These are phyloP conservation scores for Panthera leo DNA, from an alignment of 2,113 vertebrate species.

Conservation along the genomic window DNA sequence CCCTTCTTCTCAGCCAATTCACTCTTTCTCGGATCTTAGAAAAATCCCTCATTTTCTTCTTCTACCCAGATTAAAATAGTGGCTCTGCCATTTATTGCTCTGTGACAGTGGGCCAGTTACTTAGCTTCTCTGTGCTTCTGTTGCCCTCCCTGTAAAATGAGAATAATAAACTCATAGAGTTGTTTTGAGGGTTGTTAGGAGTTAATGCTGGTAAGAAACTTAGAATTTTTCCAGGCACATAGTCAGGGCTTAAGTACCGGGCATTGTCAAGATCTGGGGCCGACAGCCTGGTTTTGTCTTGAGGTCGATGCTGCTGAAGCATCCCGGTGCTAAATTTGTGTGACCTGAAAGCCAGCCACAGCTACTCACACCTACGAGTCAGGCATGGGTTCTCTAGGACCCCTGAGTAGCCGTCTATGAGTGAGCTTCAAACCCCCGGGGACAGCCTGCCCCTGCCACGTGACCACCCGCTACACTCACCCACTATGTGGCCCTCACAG, in stretches of 20 bases:
- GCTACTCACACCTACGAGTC: accelerated
- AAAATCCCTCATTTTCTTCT: background rate
- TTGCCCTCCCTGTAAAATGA: background rate
- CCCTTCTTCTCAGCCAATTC: background rate
- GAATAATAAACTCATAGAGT: background rate
- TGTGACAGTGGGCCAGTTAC: background rate
- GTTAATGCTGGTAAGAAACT: background rate
- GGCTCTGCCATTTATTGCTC: background rate
- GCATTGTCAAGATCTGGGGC: background rate
- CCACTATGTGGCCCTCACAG: background rate
- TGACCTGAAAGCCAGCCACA: background rate
- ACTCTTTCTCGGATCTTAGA: background rate
- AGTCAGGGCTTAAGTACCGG: background rate
- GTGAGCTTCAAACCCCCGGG: no score
- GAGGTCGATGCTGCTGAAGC: background rate
- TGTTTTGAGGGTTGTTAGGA: background rate
- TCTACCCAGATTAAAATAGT: background rate
- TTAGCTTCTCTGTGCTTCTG: background rate
- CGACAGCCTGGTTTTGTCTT: background rate
- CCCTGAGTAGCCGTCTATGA: background rate
- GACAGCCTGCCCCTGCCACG: accelerated
- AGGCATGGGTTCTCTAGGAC: accelerated
- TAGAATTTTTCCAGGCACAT: background rate
- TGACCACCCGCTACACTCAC: background rate
- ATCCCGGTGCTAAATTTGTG: background rate